phyloP scores from a whole-genome alignment of 2,113 vertebrate genomes.

The Chaetodon auriga region DNA sequence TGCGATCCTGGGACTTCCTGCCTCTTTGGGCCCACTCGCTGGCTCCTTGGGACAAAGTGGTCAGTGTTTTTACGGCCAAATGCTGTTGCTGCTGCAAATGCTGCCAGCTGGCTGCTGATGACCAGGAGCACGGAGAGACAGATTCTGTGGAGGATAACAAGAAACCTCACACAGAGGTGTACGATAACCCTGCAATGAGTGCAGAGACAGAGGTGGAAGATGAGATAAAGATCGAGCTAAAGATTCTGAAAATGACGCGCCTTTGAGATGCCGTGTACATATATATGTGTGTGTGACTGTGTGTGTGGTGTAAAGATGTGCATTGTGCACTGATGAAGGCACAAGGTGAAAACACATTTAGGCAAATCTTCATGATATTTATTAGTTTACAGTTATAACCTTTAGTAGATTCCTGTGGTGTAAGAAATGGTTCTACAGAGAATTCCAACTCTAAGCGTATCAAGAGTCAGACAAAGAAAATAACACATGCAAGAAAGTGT shows the following conservation, averaged over 20 bases:
- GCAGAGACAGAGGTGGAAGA: slow-evolving; percentile 62
- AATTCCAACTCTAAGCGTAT: neutral
- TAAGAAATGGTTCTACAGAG: neutral
- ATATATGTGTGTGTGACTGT: neutral
- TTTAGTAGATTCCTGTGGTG: neutral
- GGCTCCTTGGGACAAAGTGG: slow-evolving; percentile 88
- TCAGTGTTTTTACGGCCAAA: slow-evolving; percentile 71
- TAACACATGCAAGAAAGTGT: neutral
- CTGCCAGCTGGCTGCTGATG: slow-evolving; percentile 75
- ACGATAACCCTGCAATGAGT: slow-evolving; percentile 84
- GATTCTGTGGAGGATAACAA: slow-evolving; percentile 55
- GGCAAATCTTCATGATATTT: slow-evolving; percentile 4
- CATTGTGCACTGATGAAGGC: neutral
- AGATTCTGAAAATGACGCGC: slow-evolving; percentile 58
- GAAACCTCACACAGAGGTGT: slow-evolving; percentile 72
- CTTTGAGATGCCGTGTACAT: slow-evolving; percentile 54
- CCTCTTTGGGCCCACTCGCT: slow-evolving; percentile 91
- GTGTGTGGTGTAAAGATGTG: slow-evolving; percentile 3
- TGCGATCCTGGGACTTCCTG: slow-evolving; percentile 91
- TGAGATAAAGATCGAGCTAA: slow-evolving; percentile 54
- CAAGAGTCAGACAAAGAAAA: neutral
- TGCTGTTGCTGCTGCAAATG: slow-evolving; percentile 89
- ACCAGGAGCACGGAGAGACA: slow-evolving; percentile 59
- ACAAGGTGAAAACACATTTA: slow-evolving; percentile 5
- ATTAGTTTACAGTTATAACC: neutral